These are phyloP conservation scores for Hippocampus abdominalis DNA, from an alignment of 2,113 vertebrate species.

Conservation along the genomic window DNA sequence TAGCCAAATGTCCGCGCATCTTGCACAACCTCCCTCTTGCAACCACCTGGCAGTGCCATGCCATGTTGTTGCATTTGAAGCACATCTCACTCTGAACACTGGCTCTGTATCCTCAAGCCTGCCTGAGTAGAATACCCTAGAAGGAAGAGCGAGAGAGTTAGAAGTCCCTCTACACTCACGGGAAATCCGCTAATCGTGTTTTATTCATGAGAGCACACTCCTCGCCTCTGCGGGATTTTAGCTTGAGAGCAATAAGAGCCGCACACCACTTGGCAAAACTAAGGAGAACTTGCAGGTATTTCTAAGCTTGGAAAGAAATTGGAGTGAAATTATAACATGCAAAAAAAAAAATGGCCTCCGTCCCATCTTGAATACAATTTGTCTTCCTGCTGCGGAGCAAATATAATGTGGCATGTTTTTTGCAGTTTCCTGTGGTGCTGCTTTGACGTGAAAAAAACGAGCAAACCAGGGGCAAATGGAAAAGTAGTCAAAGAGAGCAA, in stretches of 20 bases:
- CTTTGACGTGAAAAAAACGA: too few species aligned
- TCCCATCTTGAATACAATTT: not conserved
- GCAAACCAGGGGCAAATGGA: too few species aligned
- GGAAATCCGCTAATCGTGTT: conserved; percentile 64
- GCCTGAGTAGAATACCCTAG: conserved; percentile 49
- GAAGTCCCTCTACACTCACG: conserved; percentile 13
- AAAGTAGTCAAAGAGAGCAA: too few species aligned
- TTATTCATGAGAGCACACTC: conserved; percentile 64
- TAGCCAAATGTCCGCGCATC: not conserved
- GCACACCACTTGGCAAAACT: not conserved
- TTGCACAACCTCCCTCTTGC: not conserved
- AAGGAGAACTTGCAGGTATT: conserved; percentile 4
- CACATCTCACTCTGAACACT: not conserved
- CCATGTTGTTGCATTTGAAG: not conserved
- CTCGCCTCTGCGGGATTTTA: conserved; percentile 25
- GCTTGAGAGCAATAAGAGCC: conserved; percentile 16
- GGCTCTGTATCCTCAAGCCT: conserved; percentile 1
- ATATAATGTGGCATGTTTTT: not conserved
- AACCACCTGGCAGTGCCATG: not conserved
- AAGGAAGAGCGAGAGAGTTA: conserved; percentile 33
- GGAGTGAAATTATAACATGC: conserved; percentile 5
- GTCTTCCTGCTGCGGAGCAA: not conserved
- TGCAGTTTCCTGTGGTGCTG: too few species aligned
- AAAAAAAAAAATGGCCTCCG: not conserved
- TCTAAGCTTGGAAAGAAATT: conserved; percentile 1